Evolutionary conservation across 2,797 vertebrate genomes (phyloP).

Genomic region (Microctenopoma stevenorrisi): DNA sequence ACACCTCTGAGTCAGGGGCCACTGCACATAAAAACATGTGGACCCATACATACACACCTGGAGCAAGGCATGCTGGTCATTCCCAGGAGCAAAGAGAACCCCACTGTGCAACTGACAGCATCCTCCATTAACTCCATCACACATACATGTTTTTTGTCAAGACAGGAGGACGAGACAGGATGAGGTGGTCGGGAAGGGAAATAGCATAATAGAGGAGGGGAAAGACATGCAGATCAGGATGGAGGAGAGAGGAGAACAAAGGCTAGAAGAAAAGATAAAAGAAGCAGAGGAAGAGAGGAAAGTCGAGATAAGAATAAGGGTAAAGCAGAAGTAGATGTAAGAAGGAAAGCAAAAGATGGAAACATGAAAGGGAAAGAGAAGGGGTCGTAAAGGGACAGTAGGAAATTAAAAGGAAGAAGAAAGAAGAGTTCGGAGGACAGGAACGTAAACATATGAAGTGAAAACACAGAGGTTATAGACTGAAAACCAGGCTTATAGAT

Average conservation of each 20-base stretch:
- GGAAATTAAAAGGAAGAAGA: too few species aligned
- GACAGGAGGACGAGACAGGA: neutral
- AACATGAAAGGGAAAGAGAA: neutral
- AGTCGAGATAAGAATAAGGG: neutral
- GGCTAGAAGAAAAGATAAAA: neutral
- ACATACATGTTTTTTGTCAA: constrained; percentile 37
- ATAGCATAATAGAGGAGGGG: neutral
- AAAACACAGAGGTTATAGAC: neutral
- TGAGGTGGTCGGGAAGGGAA: neutral
- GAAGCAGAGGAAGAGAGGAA: neutral
- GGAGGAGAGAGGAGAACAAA: neutral
- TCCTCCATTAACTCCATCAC: constrained; percentile 69
- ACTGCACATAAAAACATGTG: constrained; percentile 37
- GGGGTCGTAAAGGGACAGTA: too few species aligned
- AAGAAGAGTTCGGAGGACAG: too few species aligned
- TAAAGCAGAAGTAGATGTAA: neutral
- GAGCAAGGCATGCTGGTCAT: constrained; percentile 65
- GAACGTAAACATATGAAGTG: too few species aligned
- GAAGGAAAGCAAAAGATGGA: too few species aligned
- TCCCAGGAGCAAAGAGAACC: constrained; percentile 50
- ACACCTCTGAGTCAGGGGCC: constrained; percentile 41
- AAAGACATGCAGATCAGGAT: neutral
- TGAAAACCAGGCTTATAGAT: neutral
- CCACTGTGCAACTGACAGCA: constrained; percentile 61
- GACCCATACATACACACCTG: constrained; percentile 45